Evolutionary conservation across 1,140 invertebrate species (phyloP), one percentile per base, ranked within the genome.

Genomic region (Rhizoglyphus robini): DNA sequence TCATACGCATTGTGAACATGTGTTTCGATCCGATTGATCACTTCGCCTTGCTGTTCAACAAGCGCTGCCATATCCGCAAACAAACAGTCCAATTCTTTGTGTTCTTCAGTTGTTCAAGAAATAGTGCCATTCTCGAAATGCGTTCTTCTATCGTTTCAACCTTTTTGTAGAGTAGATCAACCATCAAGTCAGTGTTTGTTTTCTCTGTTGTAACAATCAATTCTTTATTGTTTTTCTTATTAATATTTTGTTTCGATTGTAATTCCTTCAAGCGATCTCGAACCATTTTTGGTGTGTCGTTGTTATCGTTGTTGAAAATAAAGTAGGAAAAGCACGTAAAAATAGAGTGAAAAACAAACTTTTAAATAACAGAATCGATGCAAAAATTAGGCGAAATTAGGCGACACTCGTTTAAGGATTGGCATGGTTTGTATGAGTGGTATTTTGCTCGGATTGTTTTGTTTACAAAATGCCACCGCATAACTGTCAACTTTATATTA

Each of bases 1-100:
- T 98, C 94, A 79, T 96, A 92, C 73, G 95, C 92, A 78, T 96
- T 92, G 80, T 97, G 92, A 76, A 98, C 95, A 83, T 99, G 95
- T 82, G 95, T 97, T 79, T 98, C 95, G 82, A 99, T 98, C 81
- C 94, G 87, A 85, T 99, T 94, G 79, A 99, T 97, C 94, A 98
- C 96, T 82, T 98, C 95, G 72, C 95, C 95, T n/a, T n/a, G n/a
- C n/a, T n/a, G n/a, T n/a, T n/a, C n/a, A n/a, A n/a, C n/a, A n/a
- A n/a, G n/a, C n/a, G n/a, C n/a, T n/a, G n/a, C n/a, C n/a, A n/a
- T n/a, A n/a, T n/a, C n/a, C n/a, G n/a, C n/a, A n/a, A n/a, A n/a
- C n/a, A n/a, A n/a, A n/a, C n/a, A n/a, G n/a, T n/a, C n/a, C 62
- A 98, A 83, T 80, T 98, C 95, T 79, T 88, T 85, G 79, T 81